Evolutionary conservation across 2,888 invertebrate species (phyloP).

Genomic region (Acanthoscelides obtectus): DNA sequence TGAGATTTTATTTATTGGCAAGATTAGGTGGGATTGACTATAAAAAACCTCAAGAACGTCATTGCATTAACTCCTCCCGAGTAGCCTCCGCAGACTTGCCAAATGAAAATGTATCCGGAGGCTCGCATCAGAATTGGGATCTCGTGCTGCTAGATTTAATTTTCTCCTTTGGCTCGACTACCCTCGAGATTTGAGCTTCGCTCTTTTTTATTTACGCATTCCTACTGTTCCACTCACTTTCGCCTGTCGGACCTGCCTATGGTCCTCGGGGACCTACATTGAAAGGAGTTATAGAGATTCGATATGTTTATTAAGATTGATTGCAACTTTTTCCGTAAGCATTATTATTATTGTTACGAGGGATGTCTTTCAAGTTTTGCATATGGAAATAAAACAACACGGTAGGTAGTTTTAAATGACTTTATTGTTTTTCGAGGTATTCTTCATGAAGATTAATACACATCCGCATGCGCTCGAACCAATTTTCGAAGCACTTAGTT

Average conservation of each 20-base stretch:
- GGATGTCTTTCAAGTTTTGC: no score
- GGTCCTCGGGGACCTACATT: neutral
- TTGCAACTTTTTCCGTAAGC: no score
- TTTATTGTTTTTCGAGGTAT: no score
- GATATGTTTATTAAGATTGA: no score
- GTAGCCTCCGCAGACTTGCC: neutral
- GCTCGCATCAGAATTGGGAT: neutral
- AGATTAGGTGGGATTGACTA: no score
- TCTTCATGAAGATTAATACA: no score
- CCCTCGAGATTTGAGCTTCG: neutral
- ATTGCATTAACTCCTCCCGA: neutral
- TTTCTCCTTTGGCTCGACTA: neutral
- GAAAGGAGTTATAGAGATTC: neutral
- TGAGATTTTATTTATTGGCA: no score
- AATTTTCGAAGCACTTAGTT: no score
- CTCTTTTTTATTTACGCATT: neutral
- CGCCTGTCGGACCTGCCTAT: neutral
- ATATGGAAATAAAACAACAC: no score
- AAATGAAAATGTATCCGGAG: neutral
- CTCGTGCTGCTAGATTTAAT: neutral
- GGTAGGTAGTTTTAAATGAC: no score
- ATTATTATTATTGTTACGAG: no score
- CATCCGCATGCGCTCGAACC: no score
- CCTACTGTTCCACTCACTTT: neutral
- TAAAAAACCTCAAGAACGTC: neutral